A percentile compares a stretch with the other conserved stretches of the same genome.
phyloP scores from a whole-genome alignment of 2,113 vertebrate genomes.

The Lasiurus cinereus region DNA sequence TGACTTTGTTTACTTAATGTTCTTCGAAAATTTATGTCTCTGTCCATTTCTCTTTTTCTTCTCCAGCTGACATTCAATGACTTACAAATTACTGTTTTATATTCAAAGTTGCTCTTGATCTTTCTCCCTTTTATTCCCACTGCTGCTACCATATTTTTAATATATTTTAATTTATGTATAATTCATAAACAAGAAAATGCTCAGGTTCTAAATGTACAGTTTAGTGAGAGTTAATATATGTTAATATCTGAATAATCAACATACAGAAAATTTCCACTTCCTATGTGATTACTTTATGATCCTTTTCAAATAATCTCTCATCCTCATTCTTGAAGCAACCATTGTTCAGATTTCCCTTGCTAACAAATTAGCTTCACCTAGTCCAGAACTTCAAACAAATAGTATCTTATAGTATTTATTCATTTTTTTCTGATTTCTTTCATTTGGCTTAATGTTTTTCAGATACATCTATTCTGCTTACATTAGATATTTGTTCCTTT shows the following conservation, averaged over 20 bases:
- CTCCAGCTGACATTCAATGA: background rate
- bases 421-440: background rate
- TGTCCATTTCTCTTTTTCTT: background rate
- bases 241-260: background rate
- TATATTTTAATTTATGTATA: background rate
- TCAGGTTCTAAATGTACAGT: background rate
- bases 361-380: background rate
- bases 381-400: slow-evolving; percentile 7
- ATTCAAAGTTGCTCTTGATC: slow-evolving; percentile 19
- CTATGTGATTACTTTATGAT: background rate
- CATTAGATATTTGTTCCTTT: background rate
- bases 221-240: background rate
- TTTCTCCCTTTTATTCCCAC: background rate
- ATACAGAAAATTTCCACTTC: background rate
- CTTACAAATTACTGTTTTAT: slow-evolving; percentile 34
- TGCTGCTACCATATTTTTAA: background rate
- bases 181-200: background rate
- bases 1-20: slow-evolving; percentile 7
- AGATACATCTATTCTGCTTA: background rate
- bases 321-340: background rate
- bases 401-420: background rate
- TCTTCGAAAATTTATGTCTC: slow-evolving; percentile 26
- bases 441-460: background rate
- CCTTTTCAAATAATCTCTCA: background rate
- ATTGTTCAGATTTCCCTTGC: background rate